Conservation (phyloP, 2,113 vertebrate genomes). For the Notarius quadriscutis region DNA sequence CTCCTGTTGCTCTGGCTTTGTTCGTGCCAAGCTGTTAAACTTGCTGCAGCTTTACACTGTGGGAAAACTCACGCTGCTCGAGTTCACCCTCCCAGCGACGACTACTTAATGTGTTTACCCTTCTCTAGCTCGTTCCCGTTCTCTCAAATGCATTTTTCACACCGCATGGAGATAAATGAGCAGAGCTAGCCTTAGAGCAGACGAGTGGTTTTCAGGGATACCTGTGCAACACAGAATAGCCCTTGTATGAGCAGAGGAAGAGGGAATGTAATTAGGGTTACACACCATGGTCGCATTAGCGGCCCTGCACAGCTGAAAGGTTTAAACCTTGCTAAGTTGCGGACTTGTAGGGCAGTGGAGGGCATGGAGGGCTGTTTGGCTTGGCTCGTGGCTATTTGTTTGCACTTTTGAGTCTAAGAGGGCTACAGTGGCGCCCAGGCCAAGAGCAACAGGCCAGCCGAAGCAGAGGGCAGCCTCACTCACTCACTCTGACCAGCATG, state of each 20-base stretch:
- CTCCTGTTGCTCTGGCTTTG: background rate
- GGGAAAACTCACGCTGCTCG: constrained; percentile 54
- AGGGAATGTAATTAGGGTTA: constrained; percentile 45
- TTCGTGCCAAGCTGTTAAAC: constrained; percentile 60
- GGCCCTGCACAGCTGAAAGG: constrained; percentile 13
- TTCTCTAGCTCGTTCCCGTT: background rate
- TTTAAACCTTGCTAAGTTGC: constrained; percentile 15
- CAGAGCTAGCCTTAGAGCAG: background rate
- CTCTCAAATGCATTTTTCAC: constrained; percentile 24
- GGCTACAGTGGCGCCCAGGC: constrained; percentile 38
- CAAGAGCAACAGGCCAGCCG: constrained; percentile 53
- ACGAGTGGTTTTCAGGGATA: background rate
- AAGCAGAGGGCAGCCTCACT: constrained; percentile 23
- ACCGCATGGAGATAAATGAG: constrained; percentile 1
- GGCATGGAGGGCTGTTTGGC: constrained; percentile 40
- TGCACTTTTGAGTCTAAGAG: constrained; percentile 49
- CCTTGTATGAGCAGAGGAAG: background rate
- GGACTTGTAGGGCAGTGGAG: constrained; percentile 13
- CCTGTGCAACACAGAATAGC: constrained; percentile 10
- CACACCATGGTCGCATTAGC: constrained; percentile 41
- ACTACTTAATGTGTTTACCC: constrained; percentile 59
- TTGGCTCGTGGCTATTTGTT: constrained; percentile 50
- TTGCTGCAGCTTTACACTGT: constrained; percentile 56
- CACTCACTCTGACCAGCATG: constrained; percentile 25
- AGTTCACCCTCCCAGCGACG: constrained; percentile 49